phyloP scores from a whole-genome alignment of 1,140 invertebrate species.

The Phymorhynchus buccinoides region DNA sequence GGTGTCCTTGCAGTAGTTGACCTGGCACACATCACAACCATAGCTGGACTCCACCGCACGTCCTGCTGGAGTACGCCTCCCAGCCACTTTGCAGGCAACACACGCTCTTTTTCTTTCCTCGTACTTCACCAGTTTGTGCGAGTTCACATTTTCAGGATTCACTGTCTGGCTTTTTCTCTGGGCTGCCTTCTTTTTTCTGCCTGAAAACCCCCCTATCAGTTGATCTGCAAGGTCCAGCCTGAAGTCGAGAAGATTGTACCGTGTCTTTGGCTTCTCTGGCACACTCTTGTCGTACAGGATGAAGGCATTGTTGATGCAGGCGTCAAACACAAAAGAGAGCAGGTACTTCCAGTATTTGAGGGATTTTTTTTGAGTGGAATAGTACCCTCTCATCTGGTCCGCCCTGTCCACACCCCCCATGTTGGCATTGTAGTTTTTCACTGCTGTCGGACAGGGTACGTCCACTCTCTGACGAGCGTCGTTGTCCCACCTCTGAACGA shows the following conservation, averaged over 20 bases:
- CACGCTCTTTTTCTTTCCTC: background rate
- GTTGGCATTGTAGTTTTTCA: background rate
- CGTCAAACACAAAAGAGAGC: constrained; percentile 17
- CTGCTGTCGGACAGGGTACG: background rate
- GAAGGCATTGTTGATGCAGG: background rate
- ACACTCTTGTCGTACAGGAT: background rate
- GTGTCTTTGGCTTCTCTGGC: background rate
- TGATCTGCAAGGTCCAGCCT: background rate
- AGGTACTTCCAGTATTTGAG: constrained; percentile 26
- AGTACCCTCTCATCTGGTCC: constrained; percentile 7
- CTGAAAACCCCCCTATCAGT: background rate
- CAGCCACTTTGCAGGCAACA: background rate
- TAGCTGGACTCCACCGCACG: background rate
- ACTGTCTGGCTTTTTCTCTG: background rate
- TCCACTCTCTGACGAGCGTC: background rate
- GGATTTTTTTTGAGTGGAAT: background rate
- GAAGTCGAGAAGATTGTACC: background rate
- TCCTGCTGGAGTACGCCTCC: too few species aligned
- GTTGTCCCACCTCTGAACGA: background rate
- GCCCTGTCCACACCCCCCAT: constrained; percentile 11
- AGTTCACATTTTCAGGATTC: background rate
- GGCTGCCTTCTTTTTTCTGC: background rate
- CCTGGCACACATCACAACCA: background rate
- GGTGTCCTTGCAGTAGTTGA: constrained; percentile 21
- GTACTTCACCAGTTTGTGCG: background rate